Conservation (phyloP, 2,888 invertebrate genomes). For the Papilio demoleus region DNA sequence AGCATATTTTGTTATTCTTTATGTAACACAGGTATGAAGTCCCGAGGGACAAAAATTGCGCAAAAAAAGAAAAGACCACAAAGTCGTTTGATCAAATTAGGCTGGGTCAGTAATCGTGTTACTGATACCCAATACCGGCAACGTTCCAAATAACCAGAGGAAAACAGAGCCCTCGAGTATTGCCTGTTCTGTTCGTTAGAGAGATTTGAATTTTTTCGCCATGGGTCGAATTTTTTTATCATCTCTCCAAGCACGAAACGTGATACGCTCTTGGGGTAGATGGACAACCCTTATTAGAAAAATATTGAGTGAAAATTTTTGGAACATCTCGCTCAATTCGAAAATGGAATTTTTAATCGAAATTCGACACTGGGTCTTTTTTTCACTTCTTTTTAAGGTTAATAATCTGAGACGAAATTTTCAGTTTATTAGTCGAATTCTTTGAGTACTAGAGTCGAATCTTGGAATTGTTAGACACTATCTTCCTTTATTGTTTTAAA, state of each 20-base stretch:
- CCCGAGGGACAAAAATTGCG: slow-evolving; percentile 56
- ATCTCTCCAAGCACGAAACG: slow-evolving; percentile 72
- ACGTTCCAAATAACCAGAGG: slow-evolving; percentile 73
- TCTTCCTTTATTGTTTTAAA: too few species aligned
- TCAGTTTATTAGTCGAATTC: too few species aligned
- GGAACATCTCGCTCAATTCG: slow-evolving; percentile 52
- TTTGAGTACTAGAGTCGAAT: too few species aligned
- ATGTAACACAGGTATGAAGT: slow-evolving; percentile 59
- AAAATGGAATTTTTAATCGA: slow-evolving; percentile 51
- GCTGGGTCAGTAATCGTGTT: slow-evolving; percentile 81
- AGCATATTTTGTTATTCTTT: slow-evolving; percentile 50
- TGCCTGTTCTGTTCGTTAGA: slow-evolving; percentile 75
- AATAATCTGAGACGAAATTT: too few species aligned
- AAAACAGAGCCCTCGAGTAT: slow-evolving; percentile 79
- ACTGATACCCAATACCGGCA: slow-evolving; percentile 79
- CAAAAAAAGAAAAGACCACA: slow-evolving; percentile 68
- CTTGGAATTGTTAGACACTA: too few species aligned
- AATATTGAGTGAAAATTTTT: slow-evolving; percentile 58
- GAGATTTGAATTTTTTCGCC: slow-evolving; percentile 73
- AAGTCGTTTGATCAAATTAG: slow-evolving; percentile 76
- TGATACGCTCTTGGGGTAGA: slow-evolving; percentile 68
- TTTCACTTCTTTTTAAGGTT: not conserved
- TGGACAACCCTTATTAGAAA: slow-evolving; percentile 79
- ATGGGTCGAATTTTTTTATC: slow-evolving; percentile 52
- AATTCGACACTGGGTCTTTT: not conserved